Base-by-base conservation (phyloP, 92 coral and sea anemone species). In the Epizoanthus scotinus region DNA sequence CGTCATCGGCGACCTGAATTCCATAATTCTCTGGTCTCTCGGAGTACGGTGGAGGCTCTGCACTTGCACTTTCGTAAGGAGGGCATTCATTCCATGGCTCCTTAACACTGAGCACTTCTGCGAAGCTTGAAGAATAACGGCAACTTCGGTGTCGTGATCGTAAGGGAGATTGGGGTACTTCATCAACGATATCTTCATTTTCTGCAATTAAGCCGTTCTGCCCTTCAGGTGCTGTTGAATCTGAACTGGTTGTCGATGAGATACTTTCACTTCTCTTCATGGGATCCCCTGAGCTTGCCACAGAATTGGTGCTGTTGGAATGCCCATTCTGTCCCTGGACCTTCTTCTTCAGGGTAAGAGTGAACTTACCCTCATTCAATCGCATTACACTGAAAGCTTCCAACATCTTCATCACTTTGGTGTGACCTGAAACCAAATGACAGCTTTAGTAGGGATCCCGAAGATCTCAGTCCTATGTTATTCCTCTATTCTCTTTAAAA, bases 381-480 rank as follows among this genome's bases (percentile, higher is more conserved):
- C 92, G 60, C 87, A 91, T 81, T 15, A 94, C 97, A 75, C 95
- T 96, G 90, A 94, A 96, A 2, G 99, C 95, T 71, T 96, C 99
- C 67, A 96, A 75, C 19, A 92, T 95, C 73, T 96, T 91, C 66
- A 90, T 90, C 68, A 96, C 92, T 79, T 88, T 92, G 63, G 96
- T 94, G 59, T 96, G 91, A 58, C 99, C 99, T 96, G 85, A 18
- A 38, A 57, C 24, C 18, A 75, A 34, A 57, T 1, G 5, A 17
- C 3, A 17, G 5, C 8, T 20, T 26, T 8, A 9, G 18, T 9
- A 29, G n/a, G n/a, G n/a, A n/a, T n/a, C n/a, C n/a, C n/a, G n/a
- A n/a, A n/a, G n/a, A n/a, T n/a, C n/a, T n/a, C n/a, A n/a, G n/a
- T n/a, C n/a, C n/a, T n/a, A n/a, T n/a, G n/a, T n/a, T n/a, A n/a